phyloP scores from a whole-genome alignment of 2,888 invertebrate species.

The Hemithea aestivaria region DNA sequence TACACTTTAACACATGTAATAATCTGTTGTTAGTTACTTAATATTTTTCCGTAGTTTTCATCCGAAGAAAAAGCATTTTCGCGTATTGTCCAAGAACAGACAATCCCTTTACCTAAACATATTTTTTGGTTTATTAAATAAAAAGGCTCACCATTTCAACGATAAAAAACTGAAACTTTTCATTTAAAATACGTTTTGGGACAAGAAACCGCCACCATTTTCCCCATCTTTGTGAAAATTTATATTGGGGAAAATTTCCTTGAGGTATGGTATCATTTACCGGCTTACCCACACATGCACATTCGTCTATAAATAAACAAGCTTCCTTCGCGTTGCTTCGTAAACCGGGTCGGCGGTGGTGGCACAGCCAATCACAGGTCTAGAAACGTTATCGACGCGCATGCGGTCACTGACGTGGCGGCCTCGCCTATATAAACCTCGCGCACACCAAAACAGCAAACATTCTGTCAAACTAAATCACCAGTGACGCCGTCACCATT shows the following conservation, averaged over 20 bases:
- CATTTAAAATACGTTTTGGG: too few relatives aligned
- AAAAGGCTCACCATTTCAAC: too few relatives aligned
- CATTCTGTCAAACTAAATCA: constrained; percentile 53
- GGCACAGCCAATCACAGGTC: constrained; percentile 62
- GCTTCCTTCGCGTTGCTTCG: constrained; percentile 53
- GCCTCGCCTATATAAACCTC: constrained; percentile 54
- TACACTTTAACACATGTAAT: constrained; percentile 11
- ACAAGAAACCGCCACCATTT: too few relatives aligned
- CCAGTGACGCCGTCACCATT: constrained; percentile 47
- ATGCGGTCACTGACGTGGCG: constrained; percentile 74
- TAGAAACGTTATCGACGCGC: constrained; percentile 71
- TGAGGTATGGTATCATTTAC: constrained; percentile 39
- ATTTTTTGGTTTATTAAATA: too few relatives aligned
- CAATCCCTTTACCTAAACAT: too few relatives aligned
- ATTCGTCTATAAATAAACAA: constrained; percentile 57
- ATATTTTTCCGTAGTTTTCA: too few relatives aligned
- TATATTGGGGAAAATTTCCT: constrained; percentile 11
- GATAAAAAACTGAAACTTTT: too few relatives aligned
- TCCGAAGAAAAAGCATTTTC: too few relatives aligned
- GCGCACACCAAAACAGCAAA: constrained; percentile 35
- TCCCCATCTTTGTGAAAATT: not conserved
- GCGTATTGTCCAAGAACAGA: too few relatives aligned
- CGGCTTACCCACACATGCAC: constrained; percentile 53
- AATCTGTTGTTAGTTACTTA: constrained; percentile 11
- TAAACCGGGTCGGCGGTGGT: constrained; percentile 47